A percentile compares a stretch with the other conserved stretches of the same genome.
These are phyloP conservation scores for Betta splendens DNA, from an alignment of 2,797 vertebrate species.

Conservation along the genomic window DNA sequence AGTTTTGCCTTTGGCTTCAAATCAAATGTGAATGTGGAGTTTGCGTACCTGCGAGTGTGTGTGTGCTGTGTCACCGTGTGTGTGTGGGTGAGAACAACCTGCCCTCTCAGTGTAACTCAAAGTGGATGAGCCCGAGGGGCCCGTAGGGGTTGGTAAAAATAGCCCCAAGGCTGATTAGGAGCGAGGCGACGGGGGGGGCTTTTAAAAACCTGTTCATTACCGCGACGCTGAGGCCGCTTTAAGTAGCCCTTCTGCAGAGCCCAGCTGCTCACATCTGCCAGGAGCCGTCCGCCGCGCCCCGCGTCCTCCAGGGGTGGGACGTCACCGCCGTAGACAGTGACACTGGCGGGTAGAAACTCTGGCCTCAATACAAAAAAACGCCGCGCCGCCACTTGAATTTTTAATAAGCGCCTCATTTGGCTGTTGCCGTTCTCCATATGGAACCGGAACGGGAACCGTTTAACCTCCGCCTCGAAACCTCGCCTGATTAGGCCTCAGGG, in stretches of 20 bases:
- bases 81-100: conserved; percentile 58
- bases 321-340: conserved; percentile 62
- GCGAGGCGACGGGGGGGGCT: conserved; percentile 66
- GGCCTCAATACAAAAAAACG: conserved; percentile 69
- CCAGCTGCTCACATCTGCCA: conserved; percentile 81
- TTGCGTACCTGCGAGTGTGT: conserved; percentile 33
- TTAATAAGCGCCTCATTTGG: conserved; percentile 54
- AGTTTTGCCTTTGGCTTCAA: conserved; percentile 50
- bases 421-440: conserved; percentile 27
- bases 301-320: conserved; percentile 71
- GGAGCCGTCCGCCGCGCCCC: conserved; percentile 54
- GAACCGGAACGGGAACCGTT: conserved; percentile 33
- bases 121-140: conserved; percentile 76
- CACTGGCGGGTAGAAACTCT: conserved; percentile 61
- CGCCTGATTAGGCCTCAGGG: conserved; percentile 1
- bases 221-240: conserved; percentile 80
- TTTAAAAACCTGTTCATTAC: conserved; percentile 83
- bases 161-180: conserved; percentile 82
- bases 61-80: conserved; percentile 49
- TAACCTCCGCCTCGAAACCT: conserved; percentile 45
- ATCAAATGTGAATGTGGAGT: conserved; percentile 31
- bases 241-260: conserved; percentile 74
- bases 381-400: conserved; percentile 45
- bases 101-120: conserved; percentile 71
- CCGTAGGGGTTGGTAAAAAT: conserved; percentile 80